Conservation (phyloP, 2,113 vertebrate genomes). For the Strix aluco region DNA sequence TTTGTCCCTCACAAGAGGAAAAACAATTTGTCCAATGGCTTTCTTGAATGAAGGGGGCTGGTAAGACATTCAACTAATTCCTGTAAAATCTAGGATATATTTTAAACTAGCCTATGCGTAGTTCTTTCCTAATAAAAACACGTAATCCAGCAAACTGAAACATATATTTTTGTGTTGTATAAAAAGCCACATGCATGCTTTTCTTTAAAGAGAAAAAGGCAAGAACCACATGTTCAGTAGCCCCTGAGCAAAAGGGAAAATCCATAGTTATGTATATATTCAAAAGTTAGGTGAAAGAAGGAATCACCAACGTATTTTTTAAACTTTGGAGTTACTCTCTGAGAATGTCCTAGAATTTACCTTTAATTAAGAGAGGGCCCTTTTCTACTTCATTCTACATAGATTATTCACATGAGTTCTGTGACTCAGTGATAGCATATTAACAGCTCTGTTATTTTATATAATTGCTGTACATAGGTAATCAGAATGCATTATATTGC, state of each 20-base stretch:
- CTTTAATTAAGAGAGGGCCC: background rate
- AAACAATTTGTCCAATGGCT: background rate
- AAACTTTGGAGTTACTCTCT: background rate
- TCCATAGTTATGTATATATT: background rate
- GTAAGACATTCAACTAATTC: background rate
- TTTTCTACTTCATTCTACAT: conserved; percentile 10
- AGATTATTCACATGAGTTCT: conserved; percentile 35
- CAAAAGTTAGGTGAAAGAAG: background rate
- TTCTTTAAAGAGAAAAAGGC: background rate
- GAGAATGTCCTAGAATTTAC: background rate
- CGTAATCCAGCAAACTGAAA: background rate
- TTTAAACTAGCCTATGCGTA: background rate
- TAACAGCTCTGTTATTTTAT: conserved; percentile 51
- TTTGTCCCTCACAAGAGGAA: background rate
- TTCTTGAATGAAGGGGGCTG: background rate
- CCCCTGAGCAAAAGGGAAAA: background rate
- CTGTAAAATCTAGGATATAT: background rate
- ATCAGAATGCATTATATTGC: conserved; percentile 62
- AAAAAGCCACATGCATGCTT: background rate
- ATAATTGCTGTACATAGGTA: conserved; percentile 44
- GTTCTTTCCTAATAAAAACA: background rate
- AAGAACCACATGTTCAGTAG: background rate
- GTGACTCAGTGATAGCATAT: conserved; percentile 2
- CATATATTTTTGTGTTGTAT: fast-evolving
- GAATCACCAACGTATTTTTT: background rate